These are phyloP conservation scores for Lasioglossum pauxillum DNA, from an alignment of 2,888 invertebrate species.

Conservation along the genomic window DNA sequence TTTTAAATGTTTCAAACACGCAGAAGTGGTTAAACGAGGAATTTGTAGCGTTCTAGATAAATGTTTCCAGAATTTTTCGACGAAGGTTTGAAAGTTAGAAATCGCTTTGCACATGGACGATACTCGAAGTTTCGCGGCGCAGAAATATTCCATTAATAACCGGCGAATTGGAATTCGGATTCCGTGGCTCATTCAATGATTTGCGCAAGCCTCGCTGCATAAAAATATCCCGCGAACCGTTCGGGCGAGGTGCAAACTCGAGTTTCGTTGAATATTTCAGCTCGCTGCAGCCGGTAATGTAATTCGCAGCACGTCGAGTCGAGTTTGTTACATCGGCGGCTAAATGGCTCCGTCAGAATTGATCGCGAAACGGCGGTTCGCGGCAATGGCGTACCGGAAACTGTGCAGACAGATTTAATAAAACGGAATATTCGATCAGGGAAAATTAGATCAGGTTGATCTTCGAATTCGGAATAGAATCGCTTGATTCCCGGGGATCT, in stretches of 20 bases:
- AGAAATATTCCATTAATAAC: not conserved
- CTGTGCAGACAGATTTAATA: not conserved
- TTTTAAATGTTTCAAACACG: not conserved
- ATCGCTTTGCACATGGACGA: not conserved
- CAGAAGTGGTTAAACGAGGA: not conserved
- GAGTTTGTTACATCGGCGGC: conserved; percentile 9
- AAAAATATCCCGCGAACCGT: not conserved
- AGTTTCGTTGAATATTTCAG: not conserved
- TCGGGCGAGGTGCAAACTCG: not conserved
- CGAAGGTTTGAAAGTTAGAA: fast-evolving
- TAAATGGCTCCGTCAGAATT: conserved; percentile 39
- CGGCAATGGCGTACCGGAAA: conserved; percentile 37
- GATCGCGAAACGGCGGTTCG: conserved; percentile 22
- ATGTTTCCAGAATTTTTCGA: not conserved
- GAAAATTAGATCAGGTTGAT: not conserved
- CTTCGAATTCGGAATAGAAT: not conserved
- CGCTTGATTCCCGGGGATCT: not conserved
- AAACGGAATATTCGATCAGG: not conserved
- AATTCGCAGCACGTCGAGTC: not conserved
- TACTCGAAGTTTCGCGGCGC: not conserved
- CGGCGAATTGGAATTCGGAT: not conserved
- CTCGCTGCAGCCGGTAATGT: not conserved
- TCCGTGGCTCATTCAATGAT: not conserved
- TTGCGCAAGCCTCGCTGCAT: not conserved
- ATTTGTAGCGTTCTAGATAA: not conserved